Conservation (phyloP, 2,888 invertebrate species). For the Dione juno region DNA sequence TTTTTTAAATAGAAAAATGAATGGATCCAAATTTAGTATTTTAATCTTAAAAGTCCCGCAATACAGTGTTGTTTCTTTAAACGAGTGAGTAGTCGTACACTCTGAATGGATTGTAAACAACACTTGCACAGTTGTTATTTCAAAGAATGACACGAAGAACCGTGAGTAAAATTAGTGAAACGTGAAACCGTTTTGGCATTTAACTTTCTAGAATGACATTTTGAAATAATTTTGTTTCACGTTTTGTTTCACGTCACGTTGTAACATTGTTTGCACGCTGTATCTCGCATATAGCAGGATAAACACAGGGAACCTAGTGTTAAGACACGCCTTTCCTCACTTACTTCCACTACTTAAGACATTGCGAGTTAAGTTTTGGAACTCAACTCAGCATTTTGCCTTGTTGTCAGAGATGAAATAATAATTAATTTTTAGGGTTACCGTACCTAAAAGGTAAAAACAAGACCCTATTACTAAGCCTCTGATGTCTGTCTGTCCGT, state of each 20-base stretch:
- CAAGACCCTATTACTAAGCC: no score
- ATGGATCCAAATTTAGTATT: conserved; percentile 10
- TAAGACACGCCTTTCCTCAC: not conserved
- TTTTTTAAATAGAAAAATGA: conserved; percentile 23
- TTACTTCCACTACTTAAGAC: not conserved
- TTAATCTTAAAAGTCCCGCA: conserved; percentile 13
- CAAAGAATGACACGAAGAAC: conserved; percentile 34
- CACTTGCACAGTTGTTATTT: conserved; percentile 35
- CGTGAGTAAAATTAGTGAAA: conserved; percentile 19
- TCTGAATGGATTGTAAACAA: conserved; percentile 39
- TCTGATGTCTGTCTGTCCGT: no score
- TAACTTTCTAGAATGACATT: not conserved
- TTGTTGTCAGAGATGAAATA: no score
- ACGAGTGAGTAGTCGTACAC: conserved; percentile 34
- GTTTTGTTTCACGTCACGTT: no score
- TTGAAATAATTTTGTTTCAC: not conserved
- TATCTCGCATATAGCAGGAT: no score
- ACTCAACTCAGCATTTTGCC: not conserved
- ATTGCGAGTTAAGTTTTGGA: not conserved
- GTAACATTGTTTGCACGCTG: no score
- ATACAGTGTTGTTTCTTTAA: conserved; percentile 36
- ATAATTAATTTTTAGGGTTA: no score
- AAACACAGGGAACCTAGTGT: not conserved
- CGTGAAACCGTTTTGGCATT: not conserved
- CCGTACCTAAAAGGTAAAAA: no score